A percentile compares a stretch with the other conserved stretches of the same genome.
Conservation (phyloP, 2,113 vertebrate species). For the Hymenochirus boettgeri region DNA sequence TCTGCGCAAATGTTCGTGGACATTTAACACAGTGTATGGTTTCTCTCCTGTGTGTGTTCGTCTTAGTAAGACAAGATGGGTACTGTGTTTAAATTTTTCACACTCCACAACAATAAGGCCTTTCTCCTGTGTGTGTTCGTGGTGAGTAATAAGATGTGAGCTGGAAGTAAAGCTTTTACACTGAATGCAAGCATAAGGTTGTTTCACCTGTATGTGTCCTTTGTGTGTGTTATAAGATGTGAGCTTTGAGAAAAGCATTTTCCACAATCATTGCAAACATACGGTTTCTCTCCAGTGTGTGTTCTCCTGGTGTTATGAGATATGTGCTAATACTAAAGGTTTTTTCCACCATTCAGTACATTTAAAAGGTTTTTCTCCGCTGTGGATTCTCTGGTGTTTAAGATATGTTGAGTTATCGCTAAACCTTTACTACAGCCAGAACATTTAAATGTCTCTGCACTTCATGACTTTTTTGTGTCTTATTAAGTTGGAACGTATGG, state of each 20-base stretch:
- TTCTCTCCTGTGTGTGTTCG: constrained; percentile 4
- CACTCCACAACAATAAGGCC: constrained; percentile 13
- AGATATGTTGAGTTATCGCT: constrained; percentile 12
- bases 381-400: constrained; percentile 32
- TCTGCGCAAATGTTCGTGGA: not conserved
- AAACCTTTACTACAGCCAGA: constrained; percentile 18
- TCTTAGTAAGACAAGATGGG: constrained; percentile 6
- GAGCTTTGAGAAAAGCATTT: constrained; percentile 28
- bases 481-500: constrained; percentile 2
- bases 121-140: constrained; percentile 32
- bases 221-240: constrained; percentile 17
- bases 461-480: constrained; percentile 16
- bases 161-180: constrained; percentile 27
- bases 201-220: constrained; percentile 21
- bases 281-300: constrained; percentile 33
- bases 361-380: constrained; percentile 12
- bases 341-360: constrained; percentile 31
- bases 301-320: constrained; percentile 22
- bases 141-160: constrained; percentile 30
- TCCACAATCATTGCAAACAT: constrained; percentile 12
- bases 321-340: constrained; percentile 30
- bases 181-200: constrained; percentile 27
- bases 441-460: constrained; percentile 1
- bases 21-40: not conserved
- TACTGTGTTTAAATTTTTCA: constrained; percentile 9